Evolutionary conservation across 2,888 invertebrate species (phyloP).

Genomic region (Diaperis boleti): DNA sequence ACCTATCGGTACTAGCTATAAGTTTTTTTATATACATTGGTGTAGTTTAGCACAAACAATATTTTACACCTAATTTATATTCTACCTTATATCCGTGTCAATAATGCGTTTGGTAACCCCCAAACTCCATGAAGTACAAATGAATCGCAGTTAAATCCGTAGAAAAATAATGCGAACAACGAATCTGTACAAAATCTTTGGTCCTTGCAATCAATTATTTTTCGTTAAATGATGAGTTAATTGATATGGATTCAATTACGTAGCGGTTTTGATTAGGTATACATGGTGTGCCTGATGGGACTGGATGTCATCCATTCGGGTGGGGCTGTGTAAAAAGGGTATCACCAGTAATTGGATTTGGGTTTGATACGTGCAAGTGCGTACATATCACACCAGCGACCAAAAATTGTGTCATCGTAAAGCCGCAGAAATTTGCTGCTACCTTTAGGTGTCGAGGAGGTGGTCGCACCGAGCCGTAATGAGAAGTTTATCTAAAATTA

Average conservation of each 20-base stretch:
- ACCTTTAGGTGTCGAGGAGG: too few species aligned
- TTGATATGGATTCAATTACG: constrained; percentile 44
- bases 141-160: constrained; percentile 35
- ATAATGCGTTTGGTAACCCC: constrained; percentile 35
- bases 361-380: too few species aligned
- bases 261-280: constrained; percentile 16
- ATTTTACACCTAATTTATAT: constrained; percentile 27
- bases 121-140: constrained; percentile 28
- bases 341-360: too few species aligned
- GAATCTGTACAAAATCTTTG: constrained; percentile 49
- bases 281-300: constrained; percentile 15
- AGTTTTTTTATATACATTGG: constrained; percentile 52
- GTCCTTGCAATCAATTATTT: constrained; percentile 48
- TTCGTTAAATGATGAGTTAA: constrained; percentile 41
- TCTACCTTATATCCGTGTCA: constrained; percentile 39
- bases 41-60: constrained; percentile 50
- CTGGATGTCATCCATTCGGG: too few species aligned
- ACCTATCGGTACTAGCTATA: constrained; percentile 20
- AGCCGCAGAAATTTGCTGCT: too few species aligned
- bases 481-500: too few species aligned
- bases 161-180: constrained; percentile 46
- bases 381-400: too few species aligned
- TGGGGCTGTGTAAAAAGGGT: too few species aligned
- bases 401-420: too few species aligned
- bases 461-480: too few species aligned